Conservation (phyloP, 2,797 vertebrate genomes). For the Channallabes apus region DNA sequence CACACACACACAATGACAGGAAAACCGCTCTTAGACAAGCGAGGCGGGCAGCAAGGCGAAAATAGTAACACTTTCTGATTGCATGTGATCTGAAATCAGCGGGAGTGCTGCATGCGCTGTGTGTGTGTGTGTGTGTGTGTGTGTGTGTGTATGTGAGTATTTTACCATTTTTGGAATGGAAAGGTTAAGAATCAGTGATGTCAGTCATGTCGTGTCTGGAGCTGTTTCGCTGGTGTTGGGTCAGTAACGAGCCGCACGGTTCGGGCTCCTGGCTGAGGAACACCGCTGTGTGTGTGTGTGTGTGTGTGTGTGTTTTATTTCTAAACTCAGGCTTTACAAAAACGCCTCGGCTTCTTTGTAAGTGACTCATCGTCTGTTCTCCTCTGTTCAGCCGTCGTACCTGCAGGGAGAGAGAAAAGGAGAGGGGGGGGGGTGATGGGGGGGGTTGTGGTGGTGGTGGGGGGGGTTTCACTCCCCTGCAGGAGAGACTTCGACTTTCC, state of each 20-base stretch:
- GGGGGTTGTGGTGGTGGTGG: too few relatives aligned
- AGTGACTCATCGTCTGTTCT: slow-evolving; percentile 21
- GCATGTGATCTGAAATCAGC: slow-evolving; percentile 55
- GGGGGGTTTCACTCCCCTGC: too few relatives aligned
- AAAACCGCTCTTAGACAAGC: slow-evolving; percentile 73
- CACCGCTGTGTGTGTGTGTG: background rate
- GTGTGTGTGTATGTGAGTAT: slow-evolving; percentile 32
- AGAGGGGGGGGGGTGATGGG: background rate
- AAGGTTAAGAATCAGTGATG: slow-evolving; percentile 1
- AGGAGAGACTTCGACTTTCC: background rate
- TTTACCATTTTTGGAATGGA: background rate
- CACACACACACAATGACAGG: slow-evolving; percentile 73
- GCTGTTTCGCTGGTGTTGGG: slow-evolving; percentile 44
- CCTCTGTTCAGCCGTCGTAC: slow-evolving; percentile 27
- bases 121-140: slow-evolving; percentile 26
- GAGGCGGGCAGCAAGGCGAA: slow-evolving; percentile 57
- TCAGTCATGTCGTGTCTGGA: slow-evolving; percentile 2
- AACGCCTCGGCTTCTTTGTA: slow-evolving; percentile 3
- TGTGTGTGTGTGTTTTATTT: slow-evolving; percentile 24
- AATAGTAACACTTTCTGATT: slow-evolving; percentile 69
- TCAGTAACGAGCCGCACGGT: slow-evolving; percentile 27
- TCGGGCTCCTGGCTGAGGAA: slow-evolving; percentile 11
- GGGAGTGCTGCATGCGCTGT: slow-evolving; percentile 48
- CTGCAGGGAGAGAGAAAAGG: slow-evolving; percentile 1
- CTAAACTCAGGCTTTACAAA: slow-evolving; percentile 10